phyloP scores from a whole-genome alignment of 2,797 vertebrate genomes.

The Coranthus polyacanthus region DNA sequence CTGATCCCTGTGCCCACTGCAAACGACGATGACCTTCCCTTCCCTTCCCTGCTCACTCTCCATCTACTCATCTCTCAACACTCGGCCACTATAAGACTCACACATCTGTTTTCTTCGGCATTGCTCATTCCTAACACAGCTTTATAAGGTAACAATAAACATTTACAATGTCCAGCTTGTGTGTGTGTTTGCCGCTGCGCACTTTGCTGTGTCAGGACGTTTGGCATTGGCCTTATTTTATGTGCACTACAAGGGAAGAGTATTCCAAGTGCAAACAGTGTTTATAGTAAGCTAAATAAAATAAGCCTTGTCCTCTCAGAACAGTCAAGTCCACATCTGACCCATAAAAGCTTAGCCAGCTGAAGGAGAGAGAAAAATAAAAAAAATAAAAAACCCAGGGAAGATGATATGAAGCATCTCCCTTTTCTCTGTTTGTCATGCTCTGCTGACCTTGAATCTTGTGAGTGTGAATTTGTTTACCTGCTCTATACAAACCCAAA shows the following conservation, averaged over 20 bases:
- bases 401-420: conserved; percentile 27
- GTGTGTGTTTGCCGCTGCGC: conserved; percentile 17
- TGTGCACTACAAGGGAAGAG: conserved; percentile 19
- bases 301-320: conserved; percentile 17
- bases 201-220: conserved; percentile 52
- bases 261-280: conserved; percentile 12
- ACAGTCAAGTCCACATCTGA: conserved; percentile 24
- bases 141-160: conserved; percentile 51
- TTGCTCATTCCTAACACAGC: conserved; percentile 4
- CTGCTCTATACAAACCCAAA: conserved; percentile 48
- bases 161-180: conserved; percentile 32
- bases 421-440: conserved; percentile 6
- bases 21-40: conserved; percentile 1
- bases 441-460: conserved; percentile 39
- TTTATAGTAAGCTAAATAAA: conserved; percentile 44
- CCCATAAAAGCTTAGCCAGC: conserved; percentile 24
- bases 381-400: conserved; percentile 21
- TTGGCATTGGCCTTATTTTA: conserved; percentile 31
- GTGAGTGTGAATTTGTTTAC: conserved; percentile 29
- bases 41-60: background rate
- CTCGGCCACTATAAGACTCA: conserved; percentile 10
- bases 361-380: conserved; percentile 5
- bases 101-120: conserved; percentile 9
- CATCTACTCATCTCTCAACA: too few relatives aligned
- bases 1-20: too few relatives aligned